Percentiles rank a stretch among this genome's conserved stretches.
Conservation (phyloP, 2,888 invertebrate species). For the Xanthorhoe spadicearia region DNA sequence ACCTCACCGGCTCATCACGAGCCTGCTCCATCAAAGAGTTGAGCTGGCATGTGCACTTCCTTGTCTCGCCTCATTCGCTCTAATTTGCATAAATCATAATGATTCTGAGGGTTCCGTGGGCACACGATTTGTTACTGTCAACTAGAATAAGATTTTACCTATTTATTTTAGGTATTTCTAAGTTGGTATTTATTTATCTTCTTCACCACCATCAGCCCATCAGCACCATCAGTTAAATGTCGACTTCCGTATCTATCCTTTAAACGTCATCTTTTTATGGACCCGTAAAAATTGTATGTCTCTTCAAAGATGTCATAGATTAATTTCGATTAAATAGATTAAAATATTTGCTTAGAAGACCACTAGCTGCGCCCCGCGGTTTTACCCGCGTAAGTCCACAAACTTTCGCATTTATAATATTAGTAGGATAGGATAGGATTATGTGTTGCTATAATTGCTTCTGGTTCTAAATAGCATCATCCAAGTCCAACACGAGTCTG, state of each 20-base stretch:
- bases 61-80: neutral
- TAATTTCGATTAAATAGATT: neutral
- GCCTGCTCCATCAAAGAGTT: neutral
- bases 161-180: neutral
- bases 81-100: constrained; percentile 1
- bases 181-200: neutral
- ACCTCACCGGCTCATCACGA: neutral
- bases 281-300: no score
- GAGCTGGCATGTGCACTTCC: neutral
- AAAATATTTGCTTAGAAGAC: neutral
- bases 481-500: neutral
- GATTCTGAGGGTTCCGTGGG: neutral
- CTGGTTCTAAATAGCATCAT: neutral
- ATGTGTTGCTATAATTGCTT: neutral
- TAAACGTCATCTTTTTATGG: no score
- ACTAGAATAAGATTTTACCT: constrained; percentile 1
- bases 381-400: no score
- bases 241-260: no score
- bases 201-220: neutral
- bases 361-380: no score
- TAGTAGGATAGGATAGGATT: no score
- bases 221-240: neutral
- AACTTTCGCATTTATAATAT: no score
- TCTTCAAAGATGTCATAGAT: no score
- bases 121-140: neutral